Evolutionary conservation across 2,113 vertebrate species (phyloP).

Genomic region (Pavo muticus): DNA sequence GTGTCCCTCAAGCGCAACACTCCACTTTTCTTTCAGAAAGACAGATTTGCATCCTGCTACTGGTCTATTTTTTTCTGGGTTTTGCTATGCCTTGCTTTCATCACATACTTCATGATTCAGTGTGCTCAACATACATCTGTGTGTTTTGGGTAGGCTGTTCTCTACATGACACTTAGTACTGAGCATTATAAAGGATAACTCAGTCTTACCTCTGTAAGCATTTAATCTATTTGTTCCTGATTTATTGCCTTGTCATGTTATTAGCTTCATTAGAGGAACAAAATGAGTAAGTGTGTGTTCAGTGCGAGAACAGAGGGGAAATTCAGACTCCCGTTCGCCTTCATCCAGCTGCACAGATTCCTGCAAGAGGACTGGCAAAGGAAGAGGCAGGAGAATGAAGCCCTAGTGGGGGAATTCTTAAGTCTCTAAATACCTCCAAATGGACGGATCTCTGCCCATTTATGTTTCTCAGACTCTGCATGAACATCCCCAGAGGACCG

Average conservation of each 20-base stretch:
- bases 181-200: not conserved
- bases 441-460: not conserved
- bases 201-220: not conserved
- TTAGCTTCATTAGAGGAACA: slow-evolving; percentile 27
- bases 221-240: slow-evolving; percentile 68
- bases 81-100: not conserved
- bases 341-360: slow-evolving; percentile 12
- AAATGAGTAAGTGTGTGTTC: not conserved
- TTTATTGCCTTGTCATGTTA: slow-evolving; percentile 62
- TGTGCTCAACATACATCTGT: not conserved
- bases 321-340: slow-evolving; percentile 29
- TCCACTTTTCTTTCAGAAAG: slow-evolving; percentile 33
- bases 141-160: slow-evolving; percentile 14
- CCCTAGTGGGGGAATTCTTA: not conserved
- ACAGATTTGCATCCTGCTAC: not conserved
- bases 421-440: not conserved
- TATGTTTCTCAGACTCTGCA: not conserved
- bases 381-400: not conserved
- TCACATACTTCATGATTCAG: not conserved
- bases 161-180: not conserved
- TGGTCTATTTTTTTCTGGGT: slow-evolving; percentile 3
- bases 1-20: not conserved
- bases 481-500: fast-evolving
- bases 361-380: not conserved
- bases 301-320: not conserved